A percentile compares a stretch with the other conserved stretches of the same genome.
Conservation (phyloP, 2,888 invertebrate species). For the Caenorhabditis sp. region DNA sequence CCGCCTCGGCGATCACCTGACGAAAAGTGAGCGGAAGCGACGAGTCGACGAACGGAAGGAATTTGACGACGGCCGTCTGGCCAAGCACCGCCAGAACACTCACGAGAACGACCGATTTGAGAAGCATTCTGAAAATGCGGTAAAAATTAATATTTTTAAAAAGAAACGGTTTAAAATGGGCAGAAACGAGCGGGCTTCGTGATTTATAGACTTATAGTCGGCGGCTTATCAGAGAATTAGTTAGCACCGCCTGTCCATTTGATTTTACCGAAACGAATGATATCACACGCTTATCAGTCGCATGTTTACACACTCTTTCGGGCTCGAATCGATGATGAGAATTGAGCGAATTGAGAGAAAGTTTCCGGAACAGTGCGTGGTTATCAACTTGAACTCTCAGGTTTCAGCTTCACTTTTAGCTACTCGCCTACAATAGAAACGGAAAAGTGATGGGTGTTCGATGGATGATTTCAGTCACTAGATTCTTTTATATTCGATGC, state of each 20-base stretch:
- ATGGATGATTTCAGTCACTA: no score
- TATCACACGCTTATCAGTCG: neutral
- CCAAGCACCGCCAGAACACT: slow-evolving; percentile 20
- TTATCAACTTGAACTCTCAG: no score
- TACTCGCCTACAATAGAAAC: no score
- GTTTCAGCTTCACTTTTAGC: no score
- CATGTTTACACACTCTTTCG: no score
- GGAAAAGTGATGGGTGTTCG: neutral
- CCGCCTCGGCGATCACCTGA: slow-evolving; percentile 38
- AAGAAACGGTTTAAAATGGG: neutral
- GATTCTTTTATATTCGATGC: slow-evolving; percentile 27
- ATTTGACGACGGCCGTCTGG: slow-evolving; percentile 26
- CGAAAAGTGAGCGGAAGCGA: slow-evolving; percentile 44
- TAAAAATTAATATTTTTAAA: neutral
- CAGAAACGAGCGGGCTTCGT: slow-evolving; percentile 1
- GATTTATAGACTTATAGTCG: slow-evolving; percentile 19
- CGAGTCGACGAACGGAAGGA: slow-evolving; percentile 51
- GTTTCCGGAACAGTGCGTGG: no score
- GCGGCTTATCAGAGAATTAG: slow-evolving; percentile 22
- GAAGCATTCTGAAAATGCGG: slow-evolving; percentile 31
- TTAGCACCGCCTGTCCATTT: slow-evolving; percentile 39
- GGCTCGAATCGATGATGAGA: no score
- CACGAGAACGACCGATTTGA: slow-evolving; percentile 27
- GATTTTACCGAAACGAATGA: slow-evolving; percentile 20
- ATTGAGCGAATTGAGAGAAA: no score